Evolutionary conservation across 2,113 vertebrate genomes (phyloP).

Genomic region (Salvelinus alpinus): DNA sequence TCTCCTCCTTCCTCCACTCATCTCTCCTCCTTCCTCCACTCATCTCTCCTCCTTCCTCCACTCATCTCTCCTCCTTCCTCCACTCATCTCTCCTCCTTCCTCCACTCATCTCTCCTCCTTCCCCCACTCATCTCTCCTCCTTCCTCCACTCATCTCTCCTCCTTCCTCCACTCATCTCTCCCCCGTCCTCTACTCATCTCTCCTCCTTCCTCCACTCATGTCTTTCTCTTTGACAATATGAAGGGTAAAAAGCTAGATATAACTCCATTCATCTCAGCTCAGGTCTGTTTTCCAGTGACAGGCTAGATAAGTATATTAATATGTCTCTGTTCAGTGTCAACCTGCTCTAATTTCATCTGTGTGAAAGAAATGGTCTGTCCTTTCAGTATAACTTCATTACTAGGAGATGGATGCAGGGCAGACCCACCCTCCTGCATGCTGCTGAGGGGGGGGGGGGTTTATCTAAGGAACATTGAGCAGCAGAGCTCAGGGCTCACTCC

Average conservation of each 20-base stretch:
- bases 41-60: no score
- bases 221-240: constrained; percentile 61
- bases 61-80: no score
- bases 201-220: no score
- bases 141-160: no score
- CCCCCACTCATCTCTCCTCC: no score
- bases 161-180: no score
- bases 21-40: no score
- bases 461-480: no score
- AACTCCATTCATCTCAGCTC: constrained; percentile 75
- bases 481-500: constrained; percentile 17
- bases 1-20: no score
- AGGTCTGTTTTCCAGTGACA: constrained; percentile 82
- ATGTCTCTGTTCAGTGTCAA: constrained; percentile 92
- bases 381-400: constrained; percentile 97
- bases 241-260: constrained; percentile 61
- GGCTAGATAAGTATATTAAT: constrained; percentile 84
- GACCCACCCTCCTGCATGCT: constrained; percentile 52
- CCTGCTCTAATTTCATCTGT: constrained; percentile 92
- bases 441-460: background rate
- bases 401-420: constrained; percentile 83
- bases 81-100: no score
- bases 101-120: no score
- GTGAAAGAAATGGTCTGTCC: constrained; percentile 91
- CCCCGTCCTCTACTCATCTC: no score